Evolutionary conservation across 92 coral and sea anemone species (phyloP).

Genomic region (Zoanthus solanderi): DNA sequence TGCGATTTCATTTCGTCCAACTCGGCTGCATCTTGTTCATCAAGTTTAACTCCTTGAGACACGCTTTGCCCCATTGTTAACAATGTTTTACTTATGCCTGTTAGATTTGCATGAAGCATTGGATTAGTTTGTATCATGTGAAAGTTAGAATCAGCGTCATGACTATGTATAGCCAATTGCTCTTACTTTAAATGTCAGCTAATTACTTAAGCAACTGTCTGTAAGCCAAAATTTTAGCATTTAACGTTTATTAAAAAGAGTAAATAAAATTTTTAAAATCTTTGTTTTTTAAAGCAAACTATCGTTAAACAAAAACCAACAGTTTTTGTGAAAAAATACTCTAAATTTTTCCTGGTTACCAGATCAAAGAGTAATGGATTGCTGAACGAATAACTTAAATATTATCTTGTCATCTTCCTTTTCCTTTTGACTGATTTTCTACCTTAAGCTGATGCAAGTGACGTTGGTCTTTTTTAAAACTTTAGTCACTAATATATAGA

Average conservation of each 20-base stretch:
- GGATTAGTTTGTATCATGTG: background rate
- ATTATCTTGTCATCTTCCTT: background rate
- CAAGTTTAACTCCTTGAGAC: background rate
- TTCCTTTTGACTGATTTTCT: background rate
- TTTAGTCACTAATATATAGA: background rate
- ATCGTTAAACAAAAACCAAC: background rate
- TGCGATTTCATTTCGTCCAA: constrained; percentile 13
- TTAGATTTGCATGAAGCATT: background rate
- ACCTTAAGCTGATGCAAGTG: background rate
- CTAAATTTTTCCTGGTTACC: too few species aligned
- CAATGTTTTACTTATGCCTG: background rate
- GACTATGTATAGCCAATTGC: background rate
- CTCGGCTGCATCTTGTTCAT: background rate
- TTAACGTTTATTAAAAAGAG: background rate
- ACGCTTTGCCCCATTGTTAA: constrained; percentile 17
- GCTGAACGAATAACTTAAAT: background rate
- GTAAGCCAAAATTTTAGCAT: background rate
- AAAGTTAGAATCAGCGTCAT: background rate
- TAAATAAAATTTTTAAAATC: background rate
- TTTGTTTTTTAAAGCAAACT: background rate
- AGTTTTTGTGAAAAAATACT: too few species aligned
- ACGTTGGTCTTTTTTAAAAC: background rate
- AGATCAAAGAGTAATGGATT: too few species aligned
- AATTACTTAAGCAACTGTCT: background rate
- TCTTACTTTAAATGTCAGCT: background rate